Percentiles rank a stretch among this genome's conserved stretches.
phyloP scores from a whole-genome alignment of 2,113 vertebrate genomes.

The Suricata suricatta region DNA sequence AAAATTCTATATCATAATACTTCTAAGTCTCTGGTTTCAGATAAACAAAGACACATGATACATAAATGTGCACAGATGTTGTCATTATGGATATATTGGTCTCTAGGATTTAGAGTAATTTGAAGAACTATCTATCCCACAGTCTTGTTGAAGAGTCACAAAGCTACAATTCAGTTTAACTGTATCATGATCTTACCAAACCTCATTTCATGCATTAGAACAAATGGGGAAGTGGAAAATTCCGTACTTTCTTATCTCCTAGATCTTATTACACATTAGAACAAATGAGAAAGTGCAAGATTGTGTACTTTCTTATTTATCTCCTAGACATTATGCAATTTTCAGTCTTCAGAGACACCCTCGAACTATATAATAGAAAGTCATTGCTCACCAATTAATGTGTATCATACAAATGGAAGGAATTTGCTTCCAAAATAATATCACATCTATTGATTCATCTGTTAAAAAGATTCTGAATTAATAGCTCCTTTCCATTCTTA shows the following conservation, averaged over 20 bases:
- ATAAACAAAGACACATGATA: conserved; percentile 14
- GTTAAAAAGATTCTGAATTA: neutral
- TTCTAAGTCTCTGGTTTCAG: conserved; percentile 31
- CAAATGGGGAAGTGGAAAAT: neutral
- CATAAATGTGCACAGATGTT: conserved; percentile 17
- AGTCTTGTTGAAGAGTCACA: neutral
- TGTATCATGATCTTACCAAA: neutral
- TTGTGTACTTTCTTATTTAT: conserved; percentile 22
- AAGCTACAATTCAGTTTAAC: neutral
- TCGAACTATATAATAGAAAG: neutral
- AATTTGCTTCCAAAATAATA: neutral
- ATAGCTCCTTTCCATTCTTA: conserved; percentile 16
- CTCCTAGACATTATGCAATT: neutral
- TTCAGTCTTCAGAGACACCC: neutral
- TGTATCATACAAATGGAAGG: neutral
- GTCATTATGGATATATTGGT: neutral
- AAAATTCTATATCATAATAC: neutral
- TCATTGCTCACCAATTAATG: neutral
- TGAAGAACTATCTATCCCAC: neutral
- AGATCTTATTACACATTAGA: neutral
- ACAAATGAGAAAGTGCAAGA: neutral
- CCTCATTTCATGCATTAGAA: conserved; percentile 8
- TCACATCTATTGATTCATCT: neutral
- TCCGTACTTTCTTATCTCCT: neutral
- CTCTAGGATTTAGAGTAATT: conserved; percentile 3